phyloP scores from a whole-genome alignment of 2,797 vertebrate genomes.

The Cossypha polioptera region DNA sequence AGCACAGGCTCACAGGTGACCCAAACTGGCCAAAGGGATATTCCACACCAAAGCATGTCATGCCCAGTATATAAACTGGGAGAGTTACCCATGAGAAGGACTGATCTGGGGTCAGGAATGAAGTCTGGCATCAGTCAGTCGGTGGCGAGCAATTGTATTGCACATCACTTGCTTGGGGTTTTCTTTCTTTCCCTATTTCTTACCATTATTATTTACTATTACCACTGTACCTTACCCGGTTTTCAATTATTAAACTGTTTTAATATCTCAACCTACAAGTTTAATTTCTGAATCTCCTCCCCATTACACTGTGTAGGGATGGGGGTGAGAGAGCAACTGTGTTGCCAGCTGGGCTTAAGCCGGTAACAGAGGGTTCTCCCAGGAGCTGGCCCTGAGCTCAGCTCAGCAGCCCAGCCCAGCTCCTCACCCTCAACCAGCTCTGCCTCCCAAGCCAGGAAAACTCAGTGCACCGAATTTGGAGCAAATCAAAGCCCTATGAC shows the following conservation, averaged over 20 bases:
- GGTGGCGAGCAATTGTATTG: accelerated
- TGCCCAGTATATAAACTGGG: neutral
- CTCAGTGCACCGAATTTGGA: neutral
- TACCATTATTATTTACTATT: neutral
- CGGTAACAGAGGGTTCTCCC: neutral
- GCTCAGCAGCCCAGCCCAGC: neutral
- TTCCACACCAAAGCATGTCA: neutral
- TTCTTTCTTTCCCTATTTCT: neutral
- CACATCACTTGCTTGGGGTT: neutral
- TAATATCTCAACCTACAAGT: neutral
- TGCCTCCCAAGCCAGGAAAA: neutral
- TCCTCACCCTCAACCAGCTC: neutral
- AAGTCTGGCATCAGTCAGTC: neutral
- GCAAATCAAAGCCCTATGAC: neutral
- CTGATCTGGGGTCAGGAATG: neutral
- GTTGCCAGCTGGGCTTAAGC: neutral
- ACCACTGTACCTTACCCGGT: neutral
- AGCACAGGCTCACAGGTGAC: neutral
- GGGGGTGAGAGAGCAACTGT: neutral
- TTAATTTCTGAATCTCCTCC: neutral
- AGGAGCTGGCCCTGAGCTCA: neutral
- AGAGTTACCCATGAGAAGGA: neutral
- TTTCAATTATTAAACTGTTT: neutral
- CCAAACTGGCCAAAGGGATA: neutral
- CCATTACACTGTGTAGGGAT: neutral